Evolutionary conservation across 2,797 vertebrate species (phyloP).

Genomic region (Hydrophis major): DNA sequence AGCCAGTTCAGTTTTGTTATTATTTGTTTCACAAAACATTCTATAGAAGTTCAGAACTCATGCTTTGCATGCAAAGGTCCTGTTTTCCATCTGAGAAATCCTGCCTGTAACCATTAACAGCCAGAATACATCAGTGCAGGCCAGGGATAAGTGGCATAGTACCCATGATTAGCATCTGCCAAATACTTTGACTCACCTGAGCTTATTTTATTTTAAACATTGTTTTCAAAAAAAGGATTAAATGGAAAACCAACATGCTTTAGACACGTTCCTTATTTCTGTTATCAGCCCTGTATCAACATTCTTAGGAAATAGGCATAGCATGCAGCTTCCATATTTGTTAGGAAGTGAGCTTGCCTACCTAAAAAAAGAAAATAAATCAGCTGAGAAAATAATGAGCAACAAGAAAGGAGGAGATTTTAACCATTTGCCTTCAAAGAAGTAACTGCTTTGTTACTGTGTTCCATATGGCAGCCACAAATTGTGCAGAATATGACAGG

Average conservation of each 20-base stretch:
- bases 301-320: background rate
- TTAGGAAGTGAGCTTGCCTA: background rate
- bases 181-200: background rate
- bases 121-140: background rate
- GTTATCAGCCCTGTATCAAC: background rate
- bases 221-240: background rate
- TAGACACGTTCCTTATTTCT: background rate
- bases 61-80: background rate
- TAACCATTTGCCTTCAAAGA: background rate
- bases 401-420: background rate
- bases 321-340: background rate
- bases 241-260: background rate
- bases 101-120: background rate
- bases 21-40: background rate
- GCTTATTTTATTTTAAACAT: background rate
- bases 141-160: background rate
- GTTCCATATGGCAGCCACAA: background rate
- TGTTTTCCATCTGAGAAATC: background rate
- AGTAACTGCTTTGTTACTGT: background rate
- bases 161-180: background rate
- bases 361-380: background rate
- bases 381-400: background rate
- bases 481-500: background rate
- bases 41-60: background rate
- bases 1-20: background rate